Conservation (phyloP, 2,113 vertebrate species). For the Cephalopholis sonnerati region DNA sequence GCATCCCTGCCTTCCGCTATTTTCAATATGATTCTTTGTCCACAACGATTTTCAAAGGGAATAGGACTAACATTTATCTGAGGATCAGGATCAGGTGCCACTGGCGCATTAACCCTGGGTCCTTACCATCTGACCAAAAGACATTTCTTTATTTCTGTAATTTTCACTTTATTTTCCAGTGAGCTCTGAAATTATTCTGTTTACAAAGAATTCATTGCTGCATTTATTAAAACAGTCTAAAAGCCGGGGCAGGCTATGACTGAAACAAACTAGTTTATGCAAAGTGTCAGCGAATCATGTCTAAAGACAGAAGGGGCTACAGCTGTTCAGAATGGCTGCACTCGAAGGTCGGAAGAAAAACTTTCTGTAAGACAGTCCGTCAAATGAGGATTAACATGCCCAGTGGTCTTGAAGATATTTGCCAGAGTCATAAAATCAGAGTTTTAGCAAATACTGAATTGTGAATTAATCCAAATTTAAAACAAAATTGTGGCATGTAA, state of each 20-base stretch:
- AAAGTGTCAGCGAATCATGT: neutral
- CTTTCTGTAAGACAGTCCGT: neutral
- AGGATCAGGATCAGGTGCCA: slow-evolving; percentile 3
- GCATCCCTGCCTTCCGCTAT: neutral
- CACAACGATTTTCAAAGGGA: neutral
- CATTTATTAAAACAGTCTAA: neutral
- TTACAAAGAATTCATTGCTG: neutral
- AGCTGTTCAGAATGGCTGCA: neutral
- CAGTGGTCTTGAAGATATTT: neutral
- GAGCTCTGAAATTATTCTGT: neutral
- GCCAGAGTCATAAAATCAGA: neutral
- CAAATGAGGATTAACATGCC: slow-evolving; percentile 1
- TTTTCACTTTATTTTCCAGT: neutral
- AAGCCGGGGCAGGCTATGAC: neutral
- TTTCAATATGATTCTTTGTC: neutral
- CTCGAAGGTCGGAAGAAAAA: neutral
- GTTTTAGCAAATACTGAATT: neutral
- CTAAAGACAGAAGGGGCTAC: neutral
- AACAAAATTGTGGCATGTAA: neutral
- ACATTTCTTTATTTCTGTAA: neutral
- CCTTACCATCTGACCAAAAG: neutral
- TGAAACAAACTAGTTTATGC: neutral
- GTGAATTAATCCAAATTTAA: neutral
- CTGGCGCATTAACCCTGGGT: neutral
- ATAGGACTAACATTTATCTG: neutral